Evolutionary conservation across 2,113 vertebrate genomes (phyloP).

Genomic region (Neogobius melanostomus): DNA sequence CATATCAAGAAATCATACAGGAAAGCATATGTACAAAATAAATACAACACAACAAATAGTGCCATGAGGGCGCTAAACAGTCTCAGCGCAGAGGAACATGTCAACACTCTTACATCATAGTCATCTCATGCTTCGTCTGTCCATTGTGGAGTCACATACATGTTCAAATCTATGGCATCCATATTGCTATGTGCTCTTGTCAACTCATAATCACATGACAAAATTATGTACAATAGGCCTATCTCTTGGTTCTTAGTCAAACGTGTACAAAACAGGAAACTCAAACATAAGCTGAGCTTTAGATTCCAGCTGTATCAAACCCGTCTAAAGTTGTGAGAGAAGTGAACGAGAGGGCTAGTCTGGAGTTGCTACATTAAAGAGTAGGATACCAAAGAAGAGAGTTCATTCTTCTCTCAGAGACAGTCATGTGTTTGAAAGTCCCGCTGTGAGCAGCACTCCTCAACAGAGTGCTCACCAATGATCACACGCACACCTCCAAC

Average conservation of each 20-base stretch:
- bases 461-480: constrained; percentile 38
- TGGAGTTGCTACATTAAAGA: constrained; percentile 73
- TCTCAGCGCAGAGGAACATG: constrained; percentile 32
- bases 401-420: constrained; percentile 32
- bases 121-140: constrained; percentile 50
- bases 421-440: constrained; percentile 32
- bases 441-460: constrained; percentile 39
- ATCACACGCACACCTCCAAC: constrained; percentile 62
- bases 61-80: constrained; percentile 26
- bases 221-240: constrained; percentile 57
- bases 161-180: constrained; percentile 48
- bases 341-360: constrained; percentile 28
- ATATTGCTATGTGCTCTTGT: constrained; percentile 70
- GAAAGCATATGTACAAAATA: constrained; percentile 68
- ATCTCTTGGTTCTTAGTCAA: constrained; percentile 65
- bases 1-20: constrained; percentile 60
- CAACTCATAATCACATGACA: constrained; percentile 33
- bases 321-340: constrained; percentile 45
- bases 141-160: constrained; percentile 32
- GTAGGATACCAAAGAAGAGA: constrained; percentile 42
- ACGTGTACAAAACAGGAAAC: constrained; percentile 44
- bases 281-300: constrained; percentile 47
- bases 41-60: constrained; percentile 52
- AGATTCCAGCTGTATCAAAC: constrained; percentile 46
- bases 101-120: constrained; percentile 10